Base-by-base conservation (phyloP, 2,888 invertebrate species). In the Melanostoma scalare region DNA sequence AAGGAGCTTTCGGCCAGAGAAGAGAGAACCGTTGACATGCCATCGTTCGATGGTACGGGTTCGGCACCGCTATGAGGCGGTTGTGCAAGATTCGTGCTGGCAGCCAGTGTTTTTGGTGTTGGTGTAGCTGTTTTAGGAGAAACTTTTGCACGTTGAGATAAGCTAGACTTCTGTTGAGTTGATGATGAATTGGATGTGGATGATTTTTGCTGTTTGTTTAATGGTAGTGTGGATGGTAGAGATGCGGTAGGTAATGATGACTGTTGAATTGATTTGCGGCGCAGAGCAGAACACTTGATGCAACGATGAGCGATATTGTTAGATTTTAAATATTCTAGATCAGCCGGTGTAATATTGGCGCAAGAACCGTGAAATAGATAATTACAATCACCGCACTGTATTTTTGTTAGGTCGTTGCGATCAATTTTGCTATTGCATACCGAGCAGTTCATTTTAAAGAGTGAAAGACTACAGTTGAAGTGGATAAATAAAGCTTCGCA, bases 131-230 rank as follows among this genome's bases (percentile, higher is more conserved):
- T 20, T 20, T 20, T 20, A 20, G 20, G 20, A 20, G 20, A 20
- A 20, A 20, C 20, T 20, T 20, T 20, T 20, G 20, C 20, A 20
- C 20, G 20, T 20, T 20, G 20, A 1, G 20, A 20, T 20, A 20
- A 20, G 20, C 20, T 20, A 20, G 20, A 20, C 20, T 20, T 20
- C 20, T 20, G 20, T 20, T 20, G 20, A 20, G 20, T 20, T 20
- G 20, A 20, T 20, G 20, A 20, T 20, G 20, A 20, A 20, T 20
- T 20, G 1, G 20, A 20, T 20, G 20, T 20, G 20, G 20, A 20
- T 20, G 20, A 67, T 67, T 67, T 67, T 8, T 42, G 65, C 33
- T 67, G 65, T 10, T 63, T 65, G 20, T 20, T 55, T 20, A 20
- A 55, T 6, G 20, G 38, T 20, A 38, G 55, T 30, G 30, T 55